Percentiles rank a stretch among this genome's conserved stretches.
These are phyloP conservation scores for Mustelus asterias DNA, from an alignment of 2,113 vertebrate species.

Conservation along the genomic window DNA sequence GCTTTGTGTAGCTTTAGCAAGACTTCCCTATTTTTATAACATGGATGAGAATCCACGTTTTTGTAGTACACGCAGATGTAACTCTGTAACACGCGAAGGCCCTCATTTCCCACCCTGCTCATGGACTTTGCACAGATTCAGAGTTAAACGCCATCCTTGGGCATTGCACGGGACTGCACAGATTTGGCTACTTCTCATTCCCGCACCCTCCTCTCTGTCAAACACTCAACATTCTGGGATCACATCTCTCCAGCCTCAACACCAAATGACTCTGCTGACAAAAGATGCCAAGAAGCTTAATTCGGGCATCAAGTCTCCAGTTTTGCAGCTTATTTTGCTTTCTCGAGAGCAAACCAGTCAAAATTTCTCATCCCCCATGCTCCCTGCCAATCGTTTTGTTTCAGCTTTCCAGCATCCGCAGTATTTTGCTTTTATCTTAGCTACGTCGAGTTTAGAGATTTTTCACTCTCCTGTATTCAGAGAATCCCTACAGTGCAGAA, in stretches of 20 bases:
- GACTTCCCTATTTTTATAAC: too few species aligned
- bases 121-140: neutral
- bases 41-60: neutral
- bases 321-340: neutral
- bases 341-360: neutral
- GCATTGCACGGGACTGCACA: neutral
- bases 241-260: neutral
- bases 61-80: neutral
- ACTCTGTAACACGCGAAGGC: neutral
- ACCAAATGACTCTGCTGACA: neutral
- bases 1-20: too few species aligned
- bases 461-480: too few species aligned
- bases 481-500: too few species aligned
- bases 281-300: neutral
- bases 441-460: neutral
- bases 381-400: neutral
- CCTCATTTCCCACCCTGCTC: neutral
- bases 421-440: too few species aligned
- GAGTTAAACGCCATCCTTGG: neutral
- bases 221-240: neutral
- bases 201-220: neutral
- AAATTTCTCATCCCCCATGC: neutral
- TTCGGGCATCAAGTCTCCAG: neutral
- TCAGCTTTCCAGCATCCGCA: too few species aligned
- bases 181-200: neutral